Evolutionary conservation across 2,888 invertebrate genomes (phyloP).

Genomic region (Papilio protenor): DNA sequence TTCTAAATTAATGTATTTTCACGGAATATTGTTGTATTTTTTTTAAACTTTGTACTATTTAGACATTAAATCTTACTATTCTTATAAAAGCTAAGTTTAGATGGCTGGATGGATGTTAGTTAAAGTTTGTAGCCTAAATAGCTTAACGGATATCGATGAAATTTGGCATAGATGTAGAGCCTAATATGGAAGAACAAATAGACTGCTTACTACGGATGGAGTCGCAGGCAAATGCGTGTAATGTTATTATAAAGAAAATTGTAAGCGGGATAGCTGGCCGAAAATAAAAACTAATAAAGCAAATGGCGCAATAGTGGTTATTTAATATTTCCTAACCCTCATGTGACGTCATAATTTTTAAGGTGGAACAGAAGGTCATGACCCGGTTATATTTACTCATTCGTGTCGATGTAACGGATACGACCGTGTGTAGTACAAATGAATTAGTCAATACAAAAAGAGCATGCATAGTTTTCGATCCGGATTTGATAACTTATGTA

Average conservation of each 20-base stretch:
- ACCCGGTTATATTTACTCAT: constrained; percentile 41
- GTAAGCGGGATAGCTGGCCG: constrained; percentile 8
- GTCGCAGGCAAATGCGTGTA: background rate
- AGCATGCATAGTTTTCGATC: constrained; percentile 13
- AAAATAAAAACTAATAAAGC: constrained; percentile 40
- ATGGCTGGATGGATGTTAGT: too few relatives aligned
- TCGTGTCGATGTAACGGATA: constrained; percentile 41
- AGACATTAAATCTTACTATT: background rate
- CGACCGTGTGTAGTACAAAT: constrained; percentile 37
- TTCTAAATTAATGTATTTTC: background rate
- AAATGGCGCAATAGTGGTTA: constrained; percentile 38
- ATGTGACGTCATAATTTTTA: constrained; percentile 41
- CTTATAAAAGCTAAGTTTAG: too few relatives aligned
- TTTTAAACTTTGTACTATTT: background rate
- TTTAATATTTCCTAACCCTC: constrained; percentile 37
- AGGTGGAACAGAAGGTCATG: constrained; percentile 43
- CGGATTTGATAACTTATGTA: constrained; percentile 10
- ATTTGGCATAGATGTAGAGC: too few relatives aligned
- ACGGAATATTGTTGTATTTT: background rate
- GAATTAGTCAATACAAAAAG: constrained; percentile 33
- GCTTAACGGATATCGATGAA: too few relatives aligned
- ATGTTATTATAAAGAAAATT: background rate
- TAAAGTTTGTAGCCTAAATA: too few relatives aligned
- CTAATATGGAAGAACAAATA: too few relatives aligned
- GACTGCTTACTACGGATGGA: background rate